Evolutionary conservation across 2,113 vertebrate genomes (phyloP).

Genomic region (Nymphicus hollandicus): DNA sequence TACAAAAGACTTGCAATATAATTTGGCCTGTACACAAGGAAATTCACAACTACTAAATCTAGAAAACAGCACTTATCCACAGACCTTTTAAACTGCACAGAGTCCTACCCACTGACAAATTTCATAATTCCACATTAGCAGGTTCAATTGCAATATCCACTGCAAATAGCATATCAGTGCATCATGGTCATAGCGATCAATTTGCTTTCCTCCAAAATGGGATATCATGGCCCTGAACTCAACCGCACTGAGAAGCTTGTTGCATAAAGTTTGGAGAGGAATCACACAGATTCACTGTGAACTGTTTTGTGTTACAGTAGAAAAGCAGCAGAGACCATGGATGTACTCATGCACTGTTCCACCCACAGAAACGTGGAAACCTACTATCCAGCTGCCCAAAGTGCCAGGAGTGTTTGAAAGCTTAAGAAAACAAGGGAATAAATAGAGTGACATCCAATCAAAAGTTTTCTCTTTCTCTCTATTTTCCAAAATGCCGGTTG

Average conservation of each 20-base stretch:
- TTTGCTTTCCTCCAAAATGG: background rate
- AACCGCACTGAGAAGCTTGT: background rate
- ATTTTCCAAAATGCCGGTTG: background rate
- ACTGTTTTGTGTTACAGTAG: rapidly evolving
- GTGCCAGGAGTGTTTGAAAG: background rate
- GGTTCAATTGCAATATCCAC: constrained; percentile 25
- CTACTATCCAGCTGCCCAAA: rapidly evolving
- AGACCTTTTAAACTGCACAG: background rate
- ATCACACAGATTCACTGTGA: rapidly evolving
- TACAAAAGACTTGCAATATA: background rate
- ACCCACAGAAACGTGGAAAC: background rate
- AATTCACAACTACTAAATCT: background rate
- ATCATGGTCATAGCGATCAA: background rate
- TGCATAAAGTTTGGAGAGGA: background rate
- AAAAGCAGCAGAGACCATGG: background rate
- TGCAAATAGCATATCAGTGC: background rate
- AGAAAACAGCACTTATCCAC: background rate
- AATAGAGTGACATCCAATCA: background rate
- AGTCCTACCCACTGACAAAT: background rate
- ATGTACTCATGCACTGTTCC: background rate
- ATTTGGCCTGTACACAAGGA: background rate
- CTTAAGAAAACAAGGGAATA: background rate
- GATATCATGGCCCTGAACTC: background rate
- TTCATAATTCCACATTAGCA: constrained; percentile 41
- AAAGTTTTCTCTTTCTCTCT: background rate